A percentile compares a stretch with the other conserved stretches of the same genome.
phyloP scores from a whole-genome alignment of 2,888 invertebrate species.

The Cactoblastis cactorum region DNA sequence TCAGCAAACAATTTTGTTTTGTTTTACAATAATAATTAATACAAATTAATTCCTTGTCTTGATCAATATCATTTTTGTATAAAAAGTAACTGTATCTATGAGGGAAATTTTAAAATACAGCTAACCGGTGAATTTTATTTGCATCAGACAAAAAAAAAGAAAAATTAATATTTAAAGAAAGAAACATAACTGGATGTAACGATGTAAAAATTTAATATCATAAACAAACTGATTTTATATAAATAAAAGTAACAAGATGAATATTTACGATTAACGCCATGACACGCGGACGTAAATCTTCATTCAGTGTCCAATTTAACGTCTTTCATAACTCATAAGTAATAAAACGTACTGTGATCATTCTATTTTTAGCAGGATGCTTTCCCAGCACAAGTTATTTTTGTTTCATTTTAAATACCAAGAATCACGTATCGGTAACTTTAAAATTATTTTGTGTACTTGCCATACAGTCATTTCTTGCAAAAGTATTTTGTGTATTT shows the following conservation, averaged over 20 bases:
- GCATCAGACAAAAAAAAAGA: not conserved
- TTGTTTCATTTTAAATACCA: not conserved
- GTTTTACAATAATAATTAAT: too few species aligned
- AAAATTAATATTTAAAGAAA: not conserved
- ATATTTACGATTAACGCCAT: conserved; percentile 14
- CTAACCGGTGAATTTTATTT: not conserved
- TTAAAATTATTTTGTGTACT: not conserved
- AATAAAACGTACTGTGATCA: conserved; percentile 16
- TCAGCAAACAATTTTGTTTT: too few species aligned
- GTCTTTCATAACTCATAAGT: conserved; percentile 12
- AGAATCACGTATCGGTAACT: conserved; percentile 3
- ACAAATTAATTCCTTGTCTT: too few species aligned
- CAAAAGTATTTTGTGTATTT: not conserved
- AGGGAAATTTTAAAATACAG: too few species aligned
- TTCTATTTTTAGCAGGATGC: conserved; percentile 9
- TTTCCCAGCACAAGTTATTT: conserved; percentile 3
- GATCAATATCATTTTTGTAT: too few species aligned
- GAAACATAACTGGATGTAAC: not conserved
- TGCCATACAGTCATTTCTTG: not conserved
- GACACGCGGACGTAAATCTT: conserved; percentile 17
- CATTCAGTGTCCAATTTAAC: conserved; percentile 19
- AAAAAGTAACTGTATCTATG: too few species aligned
- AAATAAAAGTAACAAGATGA: conserved; percentile 9
- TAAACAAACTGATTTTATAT: not conserved
- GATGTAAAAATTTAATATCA: not conserved